A percentile compares a stretch with the other conserved stretches of the same genome.
Conservation (phyloP, 92 coral and sea anemone genomes). For the Parazoanthus darwini region DNA sequence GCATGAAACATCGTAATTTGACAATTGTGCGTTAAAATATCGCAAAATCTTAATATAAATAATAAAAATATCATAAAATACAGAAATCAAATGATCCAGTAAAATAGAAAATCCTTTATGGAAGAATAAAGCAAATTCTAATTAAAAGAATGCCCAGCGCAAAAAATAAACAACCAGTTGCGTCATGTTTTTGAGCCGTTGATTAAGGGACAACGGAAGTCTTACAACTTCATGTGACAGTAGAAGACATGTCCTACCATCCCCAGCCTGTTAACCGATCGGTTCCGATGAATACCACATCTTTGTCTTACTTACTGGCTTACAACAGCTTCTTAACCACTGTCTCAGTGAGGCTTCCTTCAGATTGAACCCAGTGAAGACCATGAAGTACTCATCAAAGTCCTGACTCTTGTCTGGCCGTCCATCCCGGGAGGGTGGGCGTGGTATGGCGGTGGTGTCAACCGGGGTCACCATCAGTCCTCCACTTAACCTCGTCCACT, state of each 20-base stretch:
- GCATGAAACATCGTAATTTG: background rate
- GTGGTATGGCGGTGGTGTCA: conserved; percentile 62
- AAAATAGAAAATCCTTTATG: background rate
- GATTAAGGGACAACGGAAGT: background rate
- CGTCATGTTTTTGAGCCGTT: background rate
- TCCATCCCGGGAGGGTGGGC: conserved; percentile 72
- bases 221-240: background rate
- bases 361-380: conserved; percentile 76
- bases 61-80: background rate
- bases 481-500: conserved; percentile 74
- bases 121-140: too few relatives aligned
- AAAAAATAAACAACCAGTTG: too few relatives aligned
- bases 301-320: conserved; percentile 60
- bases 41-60: background rate
- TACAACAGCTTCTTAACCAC: conserved; percentile 74
- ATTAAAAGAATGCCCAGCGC: background rate
- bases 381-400: conserved; percentile 58
- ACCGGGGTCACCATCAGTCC: conserved; percentile 56
- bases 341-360: conserved; percentile 64
- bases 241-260: too few relatives aligned
- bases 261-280: background rate
- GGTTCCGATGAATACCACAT: background rate
- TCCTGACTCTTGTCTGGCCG: conserved; percentile 59
- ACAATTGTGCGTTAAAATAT: too few relatives aligned
- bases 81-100: background rate